Base-by-base conservation (phyloP, 2,113 vertebrate genomes). In the Aepyceros melampus region DNA sequence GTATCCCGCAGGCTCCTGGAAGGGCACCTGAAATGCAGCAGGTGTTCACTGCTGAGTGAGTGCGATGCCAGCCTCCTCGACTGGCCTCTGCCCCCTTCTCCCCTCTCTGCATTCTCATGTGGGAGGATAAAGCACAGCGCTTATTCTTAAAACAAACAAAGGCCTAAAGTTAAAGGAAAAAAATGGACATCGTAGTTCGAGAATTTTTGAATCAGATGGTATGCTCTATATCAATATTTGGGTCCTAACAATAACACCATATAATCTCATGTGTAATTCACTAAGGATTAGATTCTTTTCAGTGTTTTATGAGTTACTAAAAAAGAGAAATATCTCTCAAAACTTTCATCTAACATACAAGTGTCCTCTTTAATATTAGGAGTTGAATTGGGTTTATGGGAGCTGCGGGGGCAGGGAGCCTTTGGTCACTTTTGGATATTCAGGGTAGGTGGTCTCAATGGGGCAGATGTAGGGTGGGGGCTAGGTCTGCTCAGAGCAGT, bases 391-490 rank as follows among this genome's bases (percentile, higher is more conserved):
- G 60, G 17, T 87, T 53, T 82, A 2, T 47, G 5, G 40, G 53
- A 13, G n/a, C 78, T 55, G 43, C 21, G 2, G 43, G 12, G 62
- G n/a, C n/a, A n/a, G 11, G 33, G 82, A 55, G 25, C 7, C n/a
- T 21, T 79, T 27, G 6, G 11, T 21, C 21, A 56, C 31, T 31
- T 71, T n/a, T 53, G 43, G 89, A 49, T 36, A 36, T 36, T n/a
- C 3, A 19, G 43, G 83, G 23, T 40, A 16, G 9, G 43, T 4
- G 36, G 31, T 29, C 43, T 71, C 4, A 3, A 29, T 43, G 83
- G 60, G 25, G 2, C 31, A 53, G 49, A 11, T 23, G 15, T 2
- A 21, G 43, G 56, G 12, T 14, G 2, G n/a, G 3, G 8, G 1
- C 29, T 1, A 6, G 91, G 8, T 47, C 25, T 64, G 16, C 82